Evolutionary conservation across 1,140 invertebrate genomes (phyloP), one percentile per base, ranked within the genome.

Genomic region (Penaeus chinensis): DNA sequence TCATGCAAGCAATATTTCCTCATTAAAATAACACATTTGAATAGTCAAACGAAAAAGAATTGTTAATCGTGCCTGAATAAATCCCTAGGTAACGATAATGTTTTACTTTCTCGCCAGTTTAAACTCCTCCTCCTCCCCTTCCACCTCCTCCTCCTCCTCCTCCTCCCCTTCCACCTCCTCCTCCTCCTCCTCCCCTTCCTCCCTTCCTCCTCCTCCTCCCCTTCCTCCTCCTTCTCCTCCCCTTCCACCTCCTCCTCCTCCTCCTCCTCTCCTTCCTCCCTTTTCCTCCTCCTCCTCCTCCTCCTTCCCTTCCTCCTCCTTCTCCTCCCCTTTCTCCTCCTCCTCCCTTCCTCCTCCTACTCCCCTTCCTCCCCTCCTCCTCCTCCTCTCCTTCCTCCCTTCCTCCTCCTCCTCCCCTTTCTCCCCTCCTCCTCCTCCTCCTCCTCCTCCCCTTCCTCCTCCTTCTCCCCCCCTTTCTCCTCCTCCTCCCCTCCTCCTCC

Each of bases 21-120:
- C 85, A 87, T 87, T 87, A 87, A 87, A 87, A 87, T 87, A 87
- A 87, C 85, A 87, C 85, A 87, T 87, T 81, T 87, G 85, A 87
- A 87, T 87, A 87, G 85, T 87, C 85, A 87, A 87, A 87, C 85
- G 85, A 87, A 87, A 87, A 87, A 87, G 85, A 87, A 87, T 87
- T 87, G 85, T 87, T 87, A 87, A 81, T 87, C 82, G 82, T 82
- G 85, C 76, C 78, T 82, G 85, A 87, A 87, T 87, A 87, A 87
- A 87, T 87, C 65, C 85, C 63, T 79, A 82, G 85, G 79, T 74
- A 87, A 82, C 65, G 66, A 87, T 61, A 76, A 71, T 78, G 69
- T 62, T 83, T 76, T 37, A 82, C 69, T 82, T 82, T 82, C 63
- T 32, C 81, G 65, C 63, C 84, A 20, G n/a, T 13, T 79, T n/a